Evolutionary conservation across 1,140 invertebrate genomes (phyloP).

Genomic region (Arion vulgaris): DNA sequence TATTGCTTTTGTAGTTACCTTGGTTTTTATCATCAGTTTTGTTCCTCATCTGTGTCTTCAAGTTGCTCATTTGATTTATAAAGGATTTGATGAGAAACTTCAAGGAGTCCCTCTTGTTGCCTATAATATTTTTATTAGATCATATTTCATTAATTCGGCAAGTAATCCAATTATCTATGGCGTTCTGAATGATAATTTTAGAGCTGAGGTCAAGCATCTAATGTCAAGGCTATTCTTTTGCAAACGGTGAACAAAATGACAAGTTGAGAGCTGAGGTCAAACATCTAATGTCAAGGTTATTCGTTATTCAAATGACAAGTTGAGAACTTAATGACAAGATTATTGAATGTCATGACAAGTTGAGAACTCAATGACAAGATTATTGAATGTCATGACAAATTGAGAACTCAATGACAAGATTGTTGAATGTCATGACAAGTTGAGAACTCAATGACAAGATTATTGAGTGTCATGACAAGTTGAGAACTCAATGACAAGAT

Average conservation of each 20-base stretch:
- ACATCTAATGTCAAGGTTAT: too few species aligned
- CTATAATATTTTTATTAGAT: constrained; percentile 45
- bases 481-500: too few species aligned
- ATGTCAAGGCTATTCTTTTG: neutral
- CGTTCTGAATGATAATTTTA: constrained; percentile 38
- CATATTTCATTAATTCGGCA: constrained; percentile 45
- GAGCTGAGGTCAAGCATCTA: constrained; percentile 8
- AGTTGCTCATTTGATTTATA: constrained; percentile 23
- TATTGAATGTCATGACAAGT: too few species aligned
- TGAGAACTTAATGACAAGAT: too few species aligned
- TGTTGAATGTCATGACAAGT: too few species aligned
- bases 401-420: too few species aligned
- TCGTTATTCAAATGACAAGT: too few species aligned
- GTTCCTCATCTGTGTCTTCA: constrained; percentile 45
- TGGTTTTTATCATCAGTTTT: constrained; percentile 53
- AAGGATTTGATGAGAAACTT: constrained; percentile 38
- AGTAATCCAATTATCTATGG: constrained; percentile 49
- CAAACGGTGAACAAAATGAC: neutral
- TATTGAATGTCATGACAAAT: too few species aligned
- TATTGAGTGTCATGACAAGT: too few species aligned
- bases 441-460: too few species aligned
- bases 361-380: too few species aligned
- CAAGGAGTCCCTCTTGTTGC: constrained; percentile 26
- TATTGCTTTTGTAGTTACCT: constrained; percentile 48
- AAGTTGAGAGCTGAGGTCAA: too few species aligned